Base-by-base conservation (phyloP, 2,113 vertebrate genomes). In the Chlamydotis undulata region DNA sequence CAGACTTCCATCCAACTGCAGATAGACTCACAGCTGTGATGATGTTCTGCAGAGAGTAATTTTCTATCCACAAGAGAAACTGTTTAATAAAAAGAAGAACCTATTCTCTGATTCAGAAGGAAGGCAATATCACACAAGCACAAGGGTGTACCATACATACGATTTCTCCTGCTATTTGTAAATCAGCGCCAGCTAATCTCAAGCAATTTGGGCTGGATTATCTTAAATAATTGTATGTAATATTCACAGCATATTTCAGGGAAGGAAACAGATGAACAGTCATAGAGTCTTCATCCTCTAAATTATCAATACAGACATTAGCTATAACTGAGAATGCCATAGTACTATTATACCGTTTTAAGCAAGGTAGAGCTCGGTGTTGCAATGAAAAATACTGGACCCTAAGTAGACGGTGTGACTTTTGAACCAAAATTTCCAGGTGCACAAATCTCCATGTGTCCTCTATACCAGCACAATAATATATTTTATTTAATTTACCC, bases 1-100 rank as follows among this genome's bases (percentile, higher is more conserved):
- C 94, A 96, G 91, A 94, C 52, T 94, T 92, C 87, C 50, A 80
- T 80, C 83, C 89, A 94, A 73, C 87, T 93, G 63, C 95, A 95
- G 74, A 95, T 73, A 96, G 80, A 94, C 49, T 77, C 80, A 86
- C 64, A 96, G 86, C 87, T 93, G 69, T 95, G 83, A 96, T 90
- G 52, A 28, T 61, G 87, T 94, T 93, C 93, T 93, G 60, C 67
- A 91, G 86, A 71, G 89, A 88, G 76, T 31, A 61, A 93, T 85
- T 89, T 80, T 69, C 67, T 89, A 71, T 26, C 26, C 57, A 86
- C 47, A 28, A 83, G 68, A 60, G 74, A 39, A 83, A 65, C 23
- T 55, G 60, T 37, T 57, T 89, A 70, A 83, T 68, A 83, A 57
- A 80, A 96, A 94, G 74, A 61, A 65, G 49, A 83, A 41, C 50